phyloP scores from a whole-genome alignment of 2,888 invertebrate genomes.

The Aphodius granarius region DNA sequence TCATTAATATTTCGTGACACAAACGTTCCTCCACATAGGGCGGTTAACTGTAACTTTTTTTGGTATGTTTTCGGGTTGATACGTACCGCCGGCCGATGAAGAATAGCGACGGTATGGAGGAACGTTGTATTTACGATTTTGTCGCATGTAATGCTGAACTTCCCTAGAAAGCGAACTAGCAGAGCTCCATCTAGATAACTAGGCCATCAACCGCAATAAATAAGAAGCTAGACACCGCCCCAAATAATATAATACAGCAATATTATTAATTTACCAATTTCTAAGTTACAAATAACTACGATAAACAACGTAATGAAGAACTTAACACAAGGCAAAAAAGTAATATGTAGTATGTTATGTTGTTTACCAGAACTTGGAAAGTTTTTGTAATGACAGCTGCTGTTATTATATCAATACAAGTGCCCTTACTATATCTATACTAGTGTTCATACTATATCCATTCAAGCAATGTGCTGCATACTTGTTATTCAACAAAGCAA shows the following conservation, averaged over 20 bases:
- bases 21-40: background rate
- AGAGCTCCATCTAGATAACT: conserved; percentile 67
- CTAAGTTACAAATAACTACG: background rate
- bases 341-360: too few species aligned
- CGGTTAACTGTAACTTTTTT: too few species aligned
- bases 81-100: conserved; percentile 30
- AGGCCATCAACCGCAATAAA: conserved; percentile 57
- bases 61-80: too few species aligned
- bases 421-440: too few species aligned
- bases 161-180: conserved; percentile 64
- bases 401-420: too few species aligned
- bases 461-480: too few species aligned
- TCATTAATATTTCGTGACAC: background rate
- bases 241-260: conserved; percentile 21
- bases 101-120: conserved; percentile 21
- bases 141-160: conserved; percentile 63
- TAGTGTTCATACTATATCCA: background rate
- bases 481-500: background rate
- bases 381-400: too few species aligned
- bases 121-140: conserved; percentile 47
- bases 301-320: background rate
- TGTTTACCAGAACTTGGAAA: too few species aligned
- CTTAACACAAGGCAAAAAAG: background rate
- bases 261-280: background rate
- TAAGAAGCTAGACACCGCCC: conserved; percentile 45